Percentiles rank a stretch among this genome's conserved stretches.
These are phyloP conservation scores for Chondrosia reniformis DNA, from an alignment of 37 sponge, comb jelly and placozoan genomes.

Conservation along the genomic window DNA sequence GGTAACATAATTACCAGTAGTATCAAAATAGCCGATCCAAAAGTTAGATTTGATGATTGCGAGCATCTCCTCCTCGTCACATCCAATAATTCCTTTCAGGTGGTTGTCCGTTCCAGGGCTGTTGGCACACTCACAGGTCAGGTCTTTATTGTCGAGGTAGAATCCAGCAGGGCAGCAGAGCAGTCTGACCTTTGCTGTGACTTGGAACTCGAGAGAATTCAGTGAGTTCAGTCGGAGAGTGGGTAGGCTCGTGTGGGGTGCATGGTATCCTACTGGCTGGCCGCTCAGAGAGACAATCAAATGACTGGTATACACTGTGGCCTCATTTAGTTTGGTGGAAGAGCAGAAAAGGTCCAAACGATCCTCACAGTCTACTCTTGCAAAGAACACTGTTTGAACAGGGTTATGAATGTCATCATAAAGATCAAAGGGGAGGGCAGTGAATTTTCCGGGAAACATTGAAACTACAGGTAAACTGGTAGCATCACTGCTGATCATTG, in stretches of 20 bases:
- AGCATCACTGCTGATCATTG: neutral
- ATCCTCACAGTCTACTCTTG: conserved; percentile 19
- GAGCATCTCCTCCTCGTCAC: neutral
- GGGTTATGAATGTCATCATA: neutral
- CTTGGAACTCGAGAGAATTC: neutral
- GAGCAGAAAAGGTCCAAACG: neutral
- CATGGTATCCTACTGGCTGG: neutral
- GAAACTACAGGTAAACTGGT: neutral
- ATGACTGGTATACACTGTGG: conserved; percentile 32
- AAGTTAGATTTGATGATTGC: conserved; percentile 2
- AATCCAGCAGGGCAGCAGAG: conserved; percentile 54
- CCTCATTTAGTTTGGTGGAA: neutral
- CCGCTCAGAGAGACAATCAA: conserved; percentile 26
- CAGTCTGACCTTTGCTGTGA: conserved; percentile 4
- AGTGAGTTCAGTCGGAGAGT: conserved; percentile 39
- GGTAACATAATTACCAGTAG: neutral
- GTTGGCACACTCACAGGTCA: conserved; percentile 16
- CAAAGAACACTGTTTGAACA: conserved; percentile 4
- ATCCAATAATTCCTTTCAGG: neutral
- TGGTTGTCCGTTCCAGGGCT: neutral
- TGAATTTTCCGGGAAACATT: neutral
- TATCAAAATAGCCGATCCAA: conserved; percentile 18
- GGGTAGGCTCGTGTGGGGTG: conserved; percentile 15
- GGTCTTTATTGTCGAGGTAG: neutral
- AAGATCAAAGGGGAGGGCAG: neutral